A percentile compares a stretch with the other conserved stretches of the same genome.
These are phyloP conservation scores for Plebejus anna DNA, from an alignment of 2,888 invertebrate genomes.

Conservation along the genomic window DNA sequence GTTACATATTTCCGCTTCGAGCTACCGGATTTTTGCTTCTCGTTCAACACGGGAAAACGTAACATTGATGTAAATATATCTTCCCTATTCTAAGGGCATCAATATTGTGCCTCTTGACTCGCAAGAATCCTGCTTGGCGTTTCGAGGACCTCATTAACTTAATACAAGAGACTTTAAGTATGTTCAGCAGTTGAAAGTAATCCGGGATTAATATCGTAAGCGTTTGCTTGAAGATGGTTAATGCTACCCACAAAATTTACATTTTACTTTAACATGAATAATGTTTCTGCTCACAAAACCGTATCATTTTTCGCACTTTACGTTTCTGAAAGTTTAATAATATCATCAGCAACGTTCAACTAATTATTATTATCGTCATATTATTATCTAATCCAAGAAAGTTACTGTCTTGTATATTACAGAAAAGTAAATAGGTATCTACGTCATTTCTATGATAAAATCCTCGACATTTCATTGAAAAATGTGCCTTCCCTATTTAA, in stretches of 20 bases:
- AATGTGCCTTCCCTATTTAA: not conserved
- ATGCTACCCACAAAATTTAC: slow-evolving; percentile 8
- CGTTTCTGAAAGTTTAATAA: not conserved
- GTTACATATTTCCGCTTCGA: not conserved
- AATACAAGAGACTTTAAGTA: slow-evolving; percentile 12
- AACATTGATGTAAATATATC: not conserved
- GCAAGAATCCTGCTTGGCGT: not conserved
- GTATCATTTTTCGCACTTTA: not conserved
- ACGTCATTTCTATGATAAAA: not conserved
- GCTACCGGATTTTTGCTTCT: not conserved
- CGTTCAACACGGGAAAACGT: not conserved
- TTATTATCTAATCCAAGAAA: not conserved
- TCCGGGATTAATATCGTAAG: slow-evolving; percentile 17
- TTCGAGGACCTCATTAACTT: slow-evolving; percentile 13
- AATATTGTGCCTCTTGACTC: slow-evolving; percentile 10
- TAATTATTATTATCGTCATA: not conserved
- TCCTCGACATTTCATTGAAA: not conserved
- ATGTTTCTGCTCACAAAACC: not conserved
- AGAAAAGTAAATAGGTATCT: not conserved
- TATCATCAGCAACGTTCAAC: not conserved
- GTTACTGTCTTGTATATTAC: not conserved
- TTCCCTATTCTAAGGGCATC: not conserved
- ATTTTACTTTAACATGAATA: slow-evolving; percentile 1
- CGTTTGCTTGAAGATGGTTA: not conserved
- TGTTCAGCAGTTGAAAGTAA: slow-evolving; percentile 15